Percentiles rank a stretch among this genome's conserved stretches.
These are phyloP conservation scores for Spatulosminthurus flaviceps DNA, from an alignment of 2,888 invertebrate genomes.

Conservation along the genomic window DNA sequence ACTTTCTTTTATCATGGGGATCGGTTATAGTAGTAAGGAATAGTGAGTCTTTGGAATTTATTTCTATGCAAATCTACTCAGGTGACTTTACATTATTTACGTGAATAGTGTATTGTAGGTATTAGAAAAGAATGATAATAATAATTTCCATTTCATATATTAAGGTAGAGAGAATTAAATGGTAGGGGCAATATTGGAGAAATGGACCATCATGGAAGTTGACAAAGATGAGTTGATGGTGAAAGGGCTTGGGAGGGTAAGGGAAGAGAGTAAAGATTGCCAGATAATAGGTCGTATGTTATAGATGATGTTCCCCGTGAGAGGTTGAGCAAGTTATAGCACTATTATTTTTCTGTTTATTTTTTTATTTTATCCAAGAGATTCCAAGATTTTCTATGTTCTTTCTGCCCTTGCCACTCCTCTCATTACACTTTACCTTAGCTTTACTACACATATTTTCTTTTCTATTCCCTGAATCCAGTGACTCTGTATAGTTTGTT, in stretches of 20 bases:
- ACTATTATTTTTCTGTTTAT: conserved; percentile 61
- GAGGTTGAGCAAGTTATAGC: conserved; percentile 59
- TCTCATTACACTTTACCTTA: conserved; percentile 13
- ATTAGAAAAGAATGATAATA: no score
- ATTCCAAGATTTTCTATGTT: neutral
- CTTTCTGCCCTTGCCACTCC: neutral
- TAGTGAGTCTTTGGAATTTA: no score
- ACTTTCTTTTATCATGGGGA: no score
- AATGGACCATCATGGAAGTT: conserved; percentile 26
- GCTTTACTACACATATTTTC: neutral
- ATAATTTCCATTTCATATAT: no score
- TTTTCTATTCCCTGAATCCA: neutral
- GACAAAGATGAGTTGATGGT: conserved; percentile 49
- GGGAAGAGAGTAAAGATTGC: conserved; percentile 56
- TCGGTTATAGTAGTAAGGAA: no score
- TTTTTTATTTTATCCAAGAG: conserved; percentile 23
- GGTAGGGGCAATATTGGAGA: neutral
- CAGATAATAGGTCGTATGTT: conserved; percentile 62
- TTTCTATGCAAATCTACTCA: no score
- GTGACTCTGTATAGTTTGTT: no score
- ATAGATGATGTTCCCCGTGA: conserved; percentile 63
- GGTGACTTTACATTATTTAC: no score
- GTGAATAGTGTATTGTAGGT: no score
- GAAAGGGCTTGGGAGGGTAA: conserved; percentile 33
- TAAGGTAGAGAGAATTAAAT: neutral